Percentiles rank a stretch among this genome's conserved stretches.
Conservation (phyloP, 2,888 invertebrate species). For the Caenorhabditis panamensis region DNA sequence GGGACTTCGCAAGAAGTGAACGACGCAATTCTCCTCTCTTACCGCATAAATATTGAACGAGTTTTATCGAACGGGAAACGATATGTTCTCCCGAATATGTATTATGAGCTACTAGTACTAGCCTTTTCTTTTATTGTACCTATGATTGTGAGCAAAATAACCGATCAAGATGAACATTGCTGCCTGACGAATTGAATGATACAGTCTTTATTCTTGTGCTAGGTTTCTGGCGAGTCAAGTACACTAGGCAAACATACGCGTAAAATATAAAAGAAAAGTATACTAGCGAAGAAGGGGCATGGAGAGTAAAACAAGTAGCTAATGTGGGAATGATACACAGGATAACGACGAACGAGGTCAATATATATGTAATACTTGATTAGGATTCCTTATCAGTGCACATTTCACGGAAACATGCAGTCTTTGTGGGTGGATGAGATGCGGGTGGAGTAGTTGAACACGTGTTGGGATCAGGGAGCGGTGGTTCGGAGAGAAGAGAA, state of each 20-base stretch:
- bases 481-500: not conserved
- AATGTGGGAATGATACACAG: not conserved
- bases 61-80: conserved; percentile 28
- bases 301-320: not conserved
- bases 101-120: not conserved
- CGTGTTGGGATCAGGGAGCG: not conserved
- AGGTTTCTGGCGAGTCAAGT: not conserved
- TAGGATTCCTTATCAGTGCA: conserved; percentile 20
- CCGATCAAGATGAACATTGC: not conserved
- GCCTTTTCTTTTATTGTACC: not conserved
- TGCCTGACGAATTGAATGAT: not conserved
- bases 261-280: not conserved
- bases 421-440: not conserved
- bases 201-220: not conserved
- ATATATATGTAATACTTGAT: conserved; percentile 11
- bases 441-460: too few species aligned
- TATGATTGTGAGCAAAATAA: not conserved
- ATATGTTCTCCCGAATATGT: not conserved
- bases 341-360: too few species aligned
- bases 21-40: not conserved
- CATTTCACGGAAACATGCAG: not conserved
- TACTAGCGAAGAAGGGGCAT: not conserved
- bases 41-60: conserved; percentile 24
- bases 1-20: conserved; percentile 32
- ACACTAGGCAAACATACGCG: not conserved